These are phyloP conservation scores for Philhelius pedissequus DNA, from an alignment of 2,888 invertebrate genomes.

Conservation along the genomic window DNA sequence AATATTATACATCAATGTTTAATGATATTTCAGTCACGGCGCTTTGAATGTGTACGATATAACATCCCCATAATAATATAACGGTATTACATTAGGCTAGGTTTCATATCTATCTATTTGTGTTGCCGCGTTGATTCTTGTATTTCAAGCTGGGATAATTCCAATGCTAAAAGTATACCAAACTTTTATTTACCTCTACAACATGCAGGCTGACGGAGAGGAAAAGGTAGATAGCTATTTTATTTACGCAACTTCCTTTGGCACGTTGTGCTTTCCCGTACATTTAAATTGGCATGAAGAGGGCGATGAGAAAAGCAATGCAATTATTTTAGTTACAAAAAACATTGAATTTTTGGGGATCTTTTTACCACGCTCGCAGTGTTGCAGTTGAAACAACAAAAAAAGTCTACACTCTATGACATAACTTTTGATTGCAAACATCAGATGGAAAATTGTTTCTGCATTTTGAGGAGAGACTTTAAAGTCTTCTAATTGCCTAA, in stretches of 20 bases:
- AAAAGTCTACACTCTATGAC: not conserved
- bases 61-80: constrained; percentile 45
- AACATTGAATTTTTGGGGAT: constrained; percentile 27
- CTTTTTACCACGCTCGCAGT: not conserved
- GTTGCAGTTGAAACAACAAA: not conserved
- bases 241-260: constrained; percentile 48
- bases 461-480: too few species aligned
- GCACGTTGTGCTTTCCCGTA: not conserved
- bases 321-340: constrained; percentile 57
- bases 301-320: constrained; percentile 11
- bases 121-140: not conserved
- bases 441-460: too few species aligned
- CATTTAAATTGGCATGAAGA: not conserved
- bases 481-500: too few species aligned
- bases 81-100: constrained; percentile 27
- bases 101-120: not conserved
- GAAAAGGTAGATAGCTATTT: constrained; percentile 1
- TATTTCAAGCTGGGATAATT: not conserved
- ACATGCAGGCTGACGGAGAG: too few species aligned
- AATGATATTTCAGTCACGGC: constrained; percentile 57
- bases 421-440: too few species aligned
- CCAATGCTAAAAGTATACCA: not conserved
- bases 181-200: not conserved
- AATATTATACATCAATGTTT: constrained; percentile 66
- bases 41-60: not conserved